phyloP scores from a whole-genome alignment of 2,888 invertebrate genomes.

The Dromius quadrimaculatus region DNA sequence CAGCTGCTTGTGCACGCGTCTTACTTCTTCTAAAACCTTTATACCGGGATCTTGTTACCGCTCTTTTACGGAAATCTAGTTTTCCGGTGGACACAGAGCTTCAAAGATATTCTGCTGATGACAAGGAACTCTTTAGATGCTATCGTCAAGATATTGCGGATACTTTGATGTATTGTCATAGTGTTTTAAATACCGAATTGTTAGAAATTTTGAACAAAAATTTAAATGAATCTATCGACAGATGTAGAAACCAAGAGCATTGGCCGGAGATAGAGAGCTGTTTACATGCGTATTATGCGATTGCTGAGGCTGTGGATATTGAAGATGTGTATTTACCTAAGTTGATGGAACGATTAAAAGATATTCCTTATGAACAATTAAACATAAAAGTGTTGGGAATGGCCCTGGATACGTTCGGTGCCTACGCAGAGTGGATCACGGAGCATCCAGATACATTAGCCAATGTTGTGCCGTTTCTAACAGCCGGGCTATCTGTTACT shows the following conservation, averaged over 20 bases:
- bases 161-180: slow-evolving; percentile 88
- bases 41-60: slow-evolving; percentile 81
- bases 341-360: slow-evolving; percentile 73
- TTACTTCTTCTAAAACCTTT: slow-evolving; percentile 78
- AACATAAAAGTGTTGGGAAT: slow-evolving; percentile 76
- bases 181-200: slow-evolving; percentile 81
- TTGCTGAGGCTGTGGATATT: slow-evolving; percentile 73
- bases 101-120: slow-evolving; percentile 78
- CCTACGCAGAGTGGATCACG: slow-evolving; percentile 89
- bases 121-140: slow-evolving; percentile 87
- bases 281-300: slow-evolving; percentile 75
- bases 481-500: slow-evolving; percentile 74
- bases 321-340: slow-evolving; percentile 72
- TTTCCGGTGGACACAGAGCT: slow-evolving; percentile 72
- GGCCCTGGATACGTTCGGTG: slow-evolving; percentile 83
- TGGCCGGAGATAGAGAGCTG: slow-evolving; percentile 76
- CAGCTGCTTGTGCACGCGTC: slow-evolving; percentile 67
- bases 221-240: slow-evolving; percentile 70
- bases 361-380: slow-evolving; percentile 73
- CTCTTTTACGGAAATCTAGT: slow-evolving; percentile 84
- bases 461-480: slow-evolving; percentile 76
- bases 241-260: slow-evolving; percentile 63
- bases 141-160: slow-evolving; percentile 89
- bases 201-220: slow-evolving; percentile 77
- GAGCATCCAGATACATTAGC: slow-evolving; percentile 77